Evolutionary conservation across 1,140 invertebrate species (phyloP), one percentile per base, ranked within the genome.

Genomic region (Pogonomyrmex barbatus): DNA sequence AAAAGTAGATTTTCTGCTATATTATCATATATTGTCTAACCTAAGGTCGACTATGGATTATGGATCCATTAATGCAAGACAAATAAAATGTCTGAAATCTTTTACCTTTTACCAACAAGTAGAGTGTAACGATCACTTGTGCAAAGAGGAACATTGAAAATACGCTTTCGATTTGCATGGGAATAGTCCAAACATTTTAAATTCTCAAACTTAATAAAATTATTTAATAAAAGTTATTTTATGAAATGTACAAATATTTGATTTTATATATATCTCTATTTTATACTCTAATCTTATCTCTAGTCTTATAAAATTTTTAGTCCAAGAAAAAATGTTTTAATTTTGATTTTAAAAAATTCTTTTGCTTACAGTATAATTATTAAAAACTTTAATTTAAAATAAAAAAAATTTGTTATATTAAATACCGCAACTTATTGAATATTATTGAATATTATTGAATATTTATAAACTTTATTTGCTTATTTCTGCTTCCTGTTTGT

Each of bases 81-180:
- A 33, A 83, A 73, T 73, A 71, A 82, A 71, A 58, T 73, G 67
- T 82, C 17, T 71, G 17, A 60, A 75, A 83, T 54, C 54, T 83
- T 83, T 73, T 83, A 79, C 45, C 76, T 33, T 79, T 79, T 54
- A 83, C 33, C 17, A 83, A 73, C 54, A 73, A 47, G n/a, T 14
- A 24, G 9, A 33, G 45, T 70, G 52, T 73, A 73, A 17, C 52
- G 39, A 47, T 54, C 56, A 36, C 30, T 82, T 73, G 54, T 73
- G 42, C 67, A 54, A 83, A 73, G 63, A 68, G 17, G 14, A 0
- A 36, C 30, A 54, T 14, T 58, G 52, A 58, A 82, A 71, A 30
- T 71, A 39, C 73, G 47, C 14, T 60, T 82, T 71, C 6, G 58
- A 71, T 82, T 82, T 71, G 17, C 6, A 14, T 30, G 17, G 33